A percentile compares a stretch with the other conserved stretches of the same genome.
These are phyloP conservation scores for Pecten maximus DNA, from an alignment of 2,888 invertebrate species.

Conservation along the genomic window DNA sequence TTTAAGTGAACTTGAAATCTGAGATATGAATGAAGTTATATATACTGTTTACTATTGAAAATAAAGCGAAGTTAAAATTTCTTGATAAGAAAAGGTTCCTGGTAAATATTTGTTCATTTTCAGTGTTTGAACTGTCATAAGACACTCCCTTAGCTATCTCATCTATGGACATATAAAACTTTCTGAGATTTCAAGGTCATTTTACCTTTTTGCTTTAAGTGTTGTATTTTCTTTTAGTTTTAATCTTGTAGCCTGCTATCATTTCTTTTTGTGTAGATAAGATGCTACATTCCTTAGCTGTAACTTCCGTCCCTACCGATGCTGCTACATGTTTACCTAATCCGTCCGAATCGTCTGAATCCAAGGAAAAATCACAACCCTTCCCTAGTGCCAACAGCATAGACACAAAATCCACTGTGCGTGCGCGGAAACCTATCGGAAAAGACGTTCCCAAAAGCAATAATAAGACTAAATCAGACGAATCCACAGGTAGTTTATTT, in stretches of 20 bases:
- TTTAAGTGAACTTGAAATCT: neutral
- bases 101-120: neutral
- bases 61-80: neutral
- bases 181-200: neutral
- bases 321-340: neutral
- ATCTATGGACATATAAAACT: too few relatives aligned
- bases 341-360: neutral
- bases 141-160: neutral
- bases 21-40: neutral
- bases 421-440: conserved; percentile 23
- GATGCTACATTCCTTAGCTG: conserved; percentile 35
- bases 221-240: neutral
- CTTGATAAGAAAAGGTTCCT: neutral
- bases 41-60: neutral
- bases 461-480: conserved; percentile 14
- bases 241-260: neutral
- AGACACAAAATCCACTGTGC: conserved; percentile 18
- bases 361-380: neutral
- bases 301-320: neutral
- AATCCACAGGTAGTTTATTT: conserved; percentile 30
- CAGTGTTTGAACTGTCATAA: neutral
- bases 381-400: conserved; percentile 17
- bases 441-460: conserved; percentile 10
- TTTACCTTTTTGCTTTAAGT: neutral
- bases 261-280: conserved; percentile 38